Evolutionary conservation across 2,113 vertebrate genomes (phyloP).

Genomic region (Otolemur garnettii): DNA sequence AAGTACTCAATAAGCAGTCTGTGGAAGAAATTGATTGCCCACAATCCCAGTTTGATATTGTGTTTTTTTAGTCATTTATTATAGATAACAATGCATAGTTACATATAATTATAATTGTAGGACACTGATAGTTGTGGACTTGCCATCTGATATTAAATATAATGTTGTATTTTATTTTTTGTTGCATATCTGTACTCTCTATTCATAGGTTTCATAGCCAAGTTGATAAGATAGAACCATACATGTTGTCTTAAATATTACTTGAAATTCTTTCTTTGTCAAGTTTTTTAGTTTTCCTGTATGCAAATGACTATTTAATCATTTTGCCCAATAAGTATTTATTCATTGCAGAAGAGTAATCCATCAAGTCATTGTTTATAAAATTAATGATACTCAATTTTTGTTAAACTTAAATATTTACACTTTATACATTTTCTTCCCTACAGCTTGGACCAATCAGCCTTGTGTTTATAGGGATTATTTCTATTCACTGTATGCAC

Average conservation of each 20-base stretch:
- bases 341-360: not conserved
- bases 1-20: not conserved
- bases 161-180: not conserved
- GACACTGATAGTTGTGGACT: not conserved
- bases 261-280: not conserved
- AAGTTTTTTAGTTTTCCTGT: conserved; percentile 25
- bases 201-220: not conserved
- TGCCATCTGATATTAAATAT: not conserved
- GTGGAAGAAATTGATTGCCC: not conserved
- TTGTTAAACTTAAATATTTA: conserved; percentile 39
- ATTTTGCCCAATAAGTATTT: conserved; percentile 39
- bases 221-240: not conserved
- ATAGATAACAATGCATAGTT: not conserved
- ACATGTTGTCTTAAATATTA: not conserved
- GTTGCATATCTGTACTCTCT: not conserved
- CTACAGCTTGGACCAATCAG: conserved; percentile 92
- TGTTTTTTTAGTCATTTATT: not conserved
- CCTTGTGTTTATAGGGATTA: conserved; percentile 92
- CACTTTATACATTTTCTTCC: not conserved
- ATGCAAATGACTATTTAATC: conserved; percentile 30
- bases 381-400: not conserved
- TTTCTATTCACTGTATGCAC: conserved; percentile 95
- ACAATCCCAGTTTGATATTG: not conserved
- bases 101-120: not conserved
- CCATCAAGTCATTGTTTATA: not conserved